Evolutionary conservation across 2,888 invertebrate genomes (phyloP), one percentile per base, ranked within the genome.

Genomic region (Meteorus colon): DNA sequence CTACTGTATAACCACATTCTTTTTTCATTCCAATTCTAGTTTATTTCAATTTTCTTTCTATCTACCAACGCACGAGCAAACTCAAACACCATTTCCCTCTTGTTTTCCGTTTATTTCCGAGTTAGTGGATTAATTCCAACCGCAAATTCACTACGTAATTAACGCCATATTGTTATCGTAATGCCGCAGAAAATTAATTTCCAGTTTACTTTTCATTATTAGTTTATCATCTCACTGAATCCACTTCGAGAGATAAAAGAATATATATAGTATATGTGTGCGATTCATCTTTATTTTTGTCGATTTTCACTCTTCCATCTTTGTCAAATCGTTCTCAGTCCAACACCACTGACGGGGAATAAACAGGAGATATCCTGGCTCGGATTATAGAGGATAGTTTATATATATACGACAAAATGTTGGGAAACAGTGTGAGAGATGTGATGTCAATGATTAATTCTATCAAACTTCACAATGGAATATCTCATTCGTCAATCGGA

Each of bases 121-220:
- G 14, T n/a, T 31, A 24, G 12, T 14, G 14, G 19, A 37, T 82
- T 81, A 79, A 82, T 80, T 81, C 75, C 77, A 79, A 78, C 81
- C 81, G 81, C 31, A 31, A 37, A 4, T 66, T 55, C 55, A 55
- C 19, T 2, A 10, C 8, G 83, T 85, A 86, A 84, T 86, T 85
- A 84, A 84, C 84, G 81, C 82, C 82, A 84, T 82, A 82, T 83
- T 84, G 81, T 84, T 83, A 85, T 84, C 24, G 37, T 51, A 48
- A 29, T 65, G 27, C 5, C 63, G 10, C 45, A 51, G 41, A 45
- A 48, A 31, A 71, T 41, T 19, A 31, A 41, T 70, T 62, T 27
- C 27, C 24, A 51, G n/a, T 41, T 60, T 48, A 55, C 68, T 24
- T 68, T 67, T 48, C 41, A 66, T 70, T 34, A 24, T 75, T 66